Evolutionary conservation across 2,888 invertebrate genomes (phyloP).

Genomic region (Smittia aterrima): DNA sequence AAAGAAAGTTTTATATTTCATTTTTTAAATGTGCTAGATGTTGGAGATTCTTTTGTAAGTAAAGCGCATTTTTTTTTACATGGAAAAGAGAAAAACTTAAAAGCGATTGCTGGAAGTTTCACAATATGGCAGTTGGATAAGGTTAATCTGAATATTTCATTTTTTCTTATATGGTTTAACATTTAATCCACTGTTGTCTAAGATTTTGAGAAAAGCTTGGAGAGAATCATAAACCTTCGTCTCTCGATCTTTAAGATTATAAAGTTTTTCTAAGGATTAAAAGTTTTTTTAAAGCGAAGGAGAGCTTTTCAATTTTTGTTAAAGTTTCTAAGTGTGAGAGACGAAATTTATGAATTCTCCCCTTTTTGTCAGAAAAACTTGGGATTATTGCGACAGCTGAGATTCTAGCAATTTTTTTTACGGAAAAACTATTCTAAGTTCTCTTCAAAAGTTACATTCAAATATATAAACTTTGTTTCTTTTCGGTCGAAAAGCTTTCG

Average conservation of each 20-base stretch:
- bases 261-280: no score
- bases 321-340: no score
- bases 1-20: no score
- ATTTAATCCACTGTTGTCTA: not conserved
- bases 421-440: not conserved
- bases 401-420: not conserved
- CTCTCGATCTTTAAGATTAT: no score
- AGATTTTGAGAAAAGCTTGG: not conserved
- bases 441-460: not conserved
- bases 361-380: not conserved
- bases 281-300: no score
- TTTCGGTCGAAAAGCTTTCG: not conserved
- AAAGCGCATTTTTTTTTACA: no score
- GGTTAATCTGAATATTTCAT: not conserved
- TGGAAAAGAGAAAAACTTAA: not conserved
- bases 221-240: no score
- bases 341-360: no score
- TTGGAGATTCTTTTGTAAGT: no score
- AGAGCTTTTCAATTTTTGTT: no score
- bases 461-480: not conserved
- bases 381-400: not conserved
- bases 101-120: slow-evolving; percentile 1
- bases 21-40: no score
- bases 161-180: not conserved
- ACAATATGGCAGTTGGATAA: slow-evolving; percentile 7